Base-by-base conservation (phyloP, 2,888 invertebrate species). In the Machimus atricapillus region DNA sequence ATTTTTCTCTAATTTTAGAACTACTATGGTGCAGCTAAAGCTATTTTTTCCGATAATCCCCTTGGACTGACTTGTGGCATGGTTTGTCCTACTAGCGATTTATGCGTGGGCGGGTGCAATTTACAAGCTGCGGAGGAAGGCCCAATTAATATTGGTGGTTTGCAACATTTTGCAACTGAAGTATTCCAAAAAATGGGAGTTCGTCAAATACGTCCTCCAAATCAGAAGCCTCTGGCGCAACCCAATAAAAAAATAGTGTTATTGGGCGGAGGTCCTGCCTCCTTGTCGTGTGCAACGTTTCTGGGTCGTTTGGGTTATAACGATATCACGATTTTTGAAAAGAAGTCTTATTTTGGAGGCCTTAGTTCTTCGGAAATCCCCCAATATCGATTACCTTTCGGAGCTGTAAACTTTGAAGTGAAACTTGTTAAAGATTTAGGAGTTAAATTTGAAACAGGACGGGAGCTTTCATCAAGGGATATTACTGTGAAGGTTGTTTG, bases 71-170 rank as follows among this genome's bases (percentile, higher is more conserved):
- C 98, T 0, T 98, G 98, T 90, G 98, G 98, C 37, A 99, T 99
- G 99, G 99, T 99, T 31, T 99, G 99, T 90, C 99, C 99, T 2
- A 99, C 99, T 0, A 98, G 98, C 91, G 99, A 99, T 92, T 95
- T 99, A 0, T 99, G 99, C 92, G 99, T 99, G 0, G 99, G 99
- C 0, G 98, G 98, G 0, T 99, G 99, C 92, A 99, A 99, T 93
- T 94, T 99, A 12, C 96, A 97, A 91, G 99, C 98, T 0, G 95
- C 96, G 12, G 99, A 99, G 92, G 99, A 99, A 92, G 99, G 99
- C 0, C 96, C 99, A 0, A 99, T 99, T 90, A 99, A 99, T 91
- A 99, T 99, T 90, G 99, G 99, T 0, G 99, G 99, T 0, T 94
- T 99, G 52, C 99, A 99, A 92, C 99, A 99, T 91, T 99, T 97